These are phyloP conservation scores for Emydura subglobosa DNA, from an alignment of 2,113 vertebrate species.

Conservation along the genomic window DNA sequence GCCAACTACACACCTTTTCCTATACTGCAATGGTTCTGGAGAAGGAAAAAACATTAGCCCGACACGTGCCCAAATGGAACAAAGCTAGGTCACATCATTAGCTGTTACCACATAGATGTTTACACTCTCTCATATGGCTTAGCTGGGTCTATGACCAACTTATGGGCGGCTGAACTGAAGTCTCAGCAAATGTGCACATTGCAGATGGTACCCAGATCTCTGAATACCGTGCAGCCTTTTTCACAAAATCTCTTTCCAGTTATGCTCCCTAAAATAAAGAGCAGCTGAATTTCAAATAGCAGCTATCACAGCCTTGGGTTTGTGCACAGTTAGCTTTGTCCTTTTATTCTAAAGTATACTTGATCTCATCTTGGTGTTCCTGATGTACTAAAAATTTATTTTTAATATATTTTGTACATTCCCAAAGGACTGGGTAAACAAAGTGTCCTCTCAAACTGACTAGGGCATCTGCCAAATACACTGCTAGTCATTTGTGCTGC, in stretches of 20 bases:
- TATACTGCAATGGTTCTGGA: not conserved
- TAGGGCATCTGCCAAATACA: not conserved
- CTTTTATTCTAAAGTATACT: slow-evolving; percentile 7
- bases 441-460: not conserved
- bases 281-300: not conserved
- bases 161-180: slow-evolving; percentile 1
- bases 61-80: slow-evolving; percentile 59
- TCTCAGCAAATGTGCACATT: not conserved
- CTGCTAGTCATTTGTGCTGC: not conserved
- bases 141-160: slow-evolving; percentile 17
- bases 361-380: slow-evolving; percentile 19
- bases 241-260: not conserved
- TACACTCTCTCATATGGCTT: slow-evolving; percentile 42
- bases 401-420: slow-evolving; percentile 20
- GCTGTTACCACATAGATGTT: slow-evolving; percentile 46
- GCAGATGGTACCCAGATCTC: not conserved
- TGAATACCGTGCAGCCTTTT: not conserved
- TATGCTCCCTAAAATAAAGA: not conserved
- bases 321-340: not conserved
- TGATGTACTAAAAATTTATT: not conserved
- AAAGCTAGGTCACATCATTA: slow-evolving; percentile 29
- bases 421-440: slow-evolving; percentile 13
- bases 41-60: slow-evolving; percentile 54
- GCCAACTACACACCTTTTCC: slow-evolving; percentile 56
- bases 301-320: not conserved